phyloP scores from a whole-genome alignment of 2,113 vertebrate species.

The Stegastes partitus region DNA sequence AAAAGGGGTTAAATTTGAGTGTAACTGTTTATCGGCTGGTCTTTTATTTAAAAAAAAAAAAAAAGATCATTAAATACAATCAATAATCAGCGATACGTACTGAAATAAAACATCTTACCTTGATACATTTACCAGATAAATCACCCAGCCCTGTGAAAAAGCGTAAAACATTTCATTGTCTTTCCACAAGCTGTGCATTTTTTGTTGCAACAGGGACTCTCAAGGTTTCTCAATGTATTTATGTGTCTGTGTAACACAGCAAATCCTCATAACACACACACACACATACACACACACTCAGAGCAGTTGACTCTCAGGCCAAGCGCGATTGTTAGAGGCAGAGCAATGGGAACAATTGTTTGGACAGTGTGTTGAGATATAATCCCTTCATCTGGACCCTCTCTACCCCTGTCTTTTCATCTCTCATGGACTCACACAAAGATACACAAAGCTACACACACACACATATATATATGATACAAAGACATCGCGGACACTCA shows the following conservation, averaged over 20 bases:
- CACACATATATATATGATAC: no score
- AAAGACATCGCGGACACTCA: background rate
- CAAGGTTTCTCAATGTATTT: conserved; percentile 6
- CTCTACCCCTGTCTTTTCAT: conserved; percentile 55
- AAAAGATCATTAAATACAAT: no score
- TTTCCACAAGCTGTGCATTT: conserved; percentile 8
- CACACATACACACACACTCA: background rate
- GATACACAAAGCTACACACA: background rate
- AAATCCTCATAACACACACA: conserved; percentile 4
- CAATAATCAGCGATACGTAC: no score
- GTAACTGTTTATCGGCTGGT: no score
- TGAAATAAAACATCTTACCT: no score
- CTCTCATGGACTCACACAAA: conserved; percentile 9
- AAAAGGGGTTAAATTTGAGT: no score
- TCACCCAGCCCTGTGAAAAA: no score
- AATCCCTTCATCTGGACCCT: conserved; percentile 77
- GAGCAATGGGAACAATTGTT: conserved; percentile 71
- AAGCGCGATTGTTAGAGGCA: conserved; percentile 58
- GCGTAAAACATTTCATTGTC: background rate
- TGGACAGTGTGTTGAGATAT: conserved; percentile 71
- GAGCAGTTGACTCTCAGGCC: conserved; percentile 56
- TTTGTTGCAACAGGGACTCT: conserved; percentile 13
- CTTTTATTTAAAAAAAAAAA: no score
- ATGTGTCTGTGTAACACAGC: conserved; percentile 20
- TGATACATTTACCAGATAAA: no score